A percentile compares a stretch with the other conserved stretches of the same genome.
Evolutionary conservation across 1,140 invertebrate species (phyloP).

Genomic region (Zaprionus ornatus): DNA sequence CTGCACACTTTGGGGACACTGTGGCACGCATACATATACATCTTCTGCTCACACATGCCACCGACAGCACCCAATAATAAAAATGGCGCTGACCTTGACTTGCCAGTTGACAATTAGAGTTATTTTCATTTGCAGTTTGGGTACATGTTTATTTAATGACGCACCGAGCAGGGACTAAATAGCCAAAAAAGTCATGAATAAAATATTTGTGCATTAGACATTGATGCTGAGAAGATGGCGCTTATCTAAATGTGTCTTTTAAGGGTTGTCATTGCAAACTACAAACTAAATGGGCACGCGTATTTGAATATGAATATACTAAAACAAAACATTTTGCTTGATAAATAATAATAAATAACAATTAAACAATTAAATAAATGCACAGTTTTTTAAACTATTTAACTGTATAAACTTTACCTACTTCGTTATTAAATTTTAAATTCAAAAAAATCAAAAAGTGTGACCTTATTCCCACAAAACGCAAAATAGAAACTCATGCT

Average conservation of each 20-base stretch:
- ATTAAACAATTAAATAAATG: background rate
- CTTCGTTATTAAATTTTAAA: background rate
- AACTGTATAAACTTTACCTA: background rate
- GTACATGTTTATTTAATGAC: conserved; percentile 48
- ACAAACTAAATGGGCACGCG: background rate
- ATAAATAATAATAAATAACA: background rate
- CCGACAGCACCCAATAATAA: conserved; percentile 21
- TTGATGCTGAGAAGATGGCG: conserved; percentile 4
- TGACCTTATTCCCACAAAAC: conserved; percentile 1
- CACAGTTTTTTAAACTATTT: background rate
- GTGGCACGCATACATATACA: background rate
- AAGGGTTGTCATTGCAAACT: background rate
- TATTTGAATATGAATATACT: background rate
- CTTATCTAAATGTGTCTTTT: background rate
- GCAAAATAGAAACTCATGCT: too few relatives aligned
- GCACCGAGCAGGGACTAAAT: background rate
- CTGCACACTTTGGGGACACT: conserved; percentile 64
- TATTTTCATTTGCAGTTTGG: conserved; percentile 62
- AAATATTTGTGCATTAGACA: conserved; percentile 11
- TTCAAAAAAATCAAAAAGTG: background rate
- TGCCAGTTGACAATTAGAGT: conserved; percentile 66
- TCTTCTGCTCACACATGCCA: conserved; percentile 46
- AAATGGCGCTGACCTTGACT: conserved; percentile 58
- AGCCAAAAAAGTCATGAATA: conserved; percentile 18
- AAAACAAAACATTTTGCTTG: too few relatives aligned